Base-by-base conservation (phyloP, 1,140 invertebrate species). In the Sitobion miscanthi region DNA sequence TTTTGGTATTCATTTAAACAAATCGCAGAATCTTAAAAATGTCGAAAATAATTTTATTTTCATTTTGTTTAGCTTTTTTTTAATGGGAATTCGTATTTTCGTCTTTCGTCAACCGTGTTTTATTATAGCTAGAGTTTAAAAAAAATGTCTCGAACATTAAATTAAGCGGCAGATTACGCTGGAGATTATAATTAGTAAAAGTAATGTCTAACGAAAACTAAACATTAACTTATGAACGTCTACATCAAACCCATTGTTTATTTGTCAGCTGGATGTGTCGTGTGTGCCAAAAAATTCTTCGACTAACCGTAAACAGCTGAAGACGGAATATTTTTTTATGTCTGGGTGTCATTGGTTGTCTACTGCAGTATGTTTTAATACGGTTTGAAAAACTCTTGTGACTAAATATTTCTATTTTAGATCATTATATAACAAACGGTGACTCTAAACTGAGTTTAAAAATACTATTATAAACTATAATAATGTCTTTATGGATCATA, bases 301-400 rank as follows among this genome's bases (percentile, higher is more conserved):
- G 8, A 49, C 14, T 92, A 92, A 92, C n/a, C 91, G 47, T 92
- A 83, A 92, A 92, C 91, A 92, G 91, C 62, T 92, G 91, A 92
- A 85, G n/a, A 83, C 30, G 14, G 62, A 91, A 77, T 91, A 49
- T 91, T 77, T 91, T 92, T 49, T 92, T 92, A 25, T 83, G 91
- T 92, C 91, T 92, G 91, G 90, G 62, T 92, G 62, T 49, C 47
- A 38, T 85, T 77, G 42, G 88, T 77, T 6, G 45, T 77, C 42
- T 42, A 7, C 57, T 91, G n/a, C 57, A 45, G 23, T 69, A 21
- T 77, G 8, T 47, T 49, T 47, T 77, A 69, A 20, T 38, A 38
- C 57, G 47, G n/a, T 90, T 91, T 45, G 42, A 91, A 91, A 77
- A 25, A 77, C 90, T 35, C 35, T 7, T 77, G 77, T 77, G 90